Evolutionary conservation across 2,888 invertebrate species (phyloP), one percentile per base, ranked within the genome.

Genomic region (Cepaea hortensis): DNA sequence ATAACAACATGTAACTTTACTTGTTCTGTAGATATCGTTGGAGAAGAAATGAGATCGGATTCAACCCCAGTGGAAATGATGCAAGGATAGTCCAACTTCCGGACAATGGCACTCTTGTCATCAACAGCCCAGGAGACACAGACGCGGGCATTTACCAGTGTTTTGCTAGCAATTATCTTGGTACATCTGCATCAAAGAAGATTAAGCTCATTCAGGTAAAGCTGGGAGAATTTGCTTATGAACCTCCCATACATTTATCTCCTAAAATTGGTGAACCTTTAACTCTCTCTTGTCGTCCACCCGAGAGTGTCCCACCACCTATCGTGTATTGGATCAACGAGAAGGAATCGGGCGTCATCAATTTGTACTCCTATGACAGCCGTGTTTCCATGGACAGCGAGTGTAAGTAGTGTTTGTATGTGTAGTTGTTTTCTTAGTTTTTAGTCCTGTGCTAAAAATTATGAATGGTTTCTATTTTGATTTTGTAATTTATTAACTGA

Each of bases 61-160:
- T 98, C 95, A 96, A 98, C 91, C 98, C 98, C 96, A 97, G 97
- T 94, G 97, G 97, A 61, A 98, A 98, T 95, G 98, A 98, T 95
- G 97, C 97, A 93, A 96, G 99, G 91, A 98, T 99, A 94, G 97
- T 97, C 3, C 98, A 98, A 93, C 98, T 98, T 93, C 97, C 98
- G 0, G 92, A 93, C 13, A 96, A 98, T 91, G 99, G 99, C 89
- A 98, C 98, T 1, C 96, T 99, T 35, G 35, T 35, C 35, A 35
- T 35, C 35, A 35, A 35, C 35, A 35, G 35, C 35, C 0, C 35
- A 35, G 96, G 97, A 84, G 97, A 97, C 91, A 98, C 97, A 93
- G 98, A 99, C 95, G 96, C 98, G 89, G 98, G 98, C 50, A 97
- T 98, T 93, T 99, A 98, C 95, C 98, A 98, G 94, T 98, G 98